Evolutionary conservation across 2,888 invertebrate species (phyloP).

Genomic region (Lochmaea capreae): DNA sequence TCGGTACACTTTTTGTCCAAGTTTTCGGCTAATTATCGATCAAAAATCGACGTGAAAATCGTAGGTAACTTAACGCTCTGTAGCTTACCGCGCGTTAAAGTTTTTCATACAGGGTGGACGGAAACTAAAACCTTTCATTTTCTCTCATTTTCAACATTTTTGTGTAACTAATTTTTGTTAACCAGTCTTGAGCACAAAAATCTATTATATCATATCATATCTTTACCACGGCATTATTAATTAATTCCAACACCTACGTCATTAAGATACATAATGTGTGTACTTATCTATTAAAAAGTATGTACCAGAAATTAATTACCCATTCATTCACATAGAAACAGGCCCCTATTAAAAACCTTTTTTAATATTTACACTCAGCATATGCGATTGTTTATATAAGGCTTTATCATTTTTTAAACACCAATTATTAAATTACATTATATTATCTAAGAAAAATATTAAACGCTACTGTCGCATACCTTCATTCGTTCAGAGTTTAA

Average conservation of each 20-base stretch:
- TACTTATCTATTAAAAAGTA: slow-evolving; percentile 1
- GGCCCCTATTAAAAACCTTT: slow-evolving; percentile 13
- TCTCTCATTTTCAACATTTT: too few relatives aligned
- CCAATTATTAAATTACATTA: slow-evolving; percentile 41
- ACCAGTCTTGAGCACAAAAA: too few relatives aligned
- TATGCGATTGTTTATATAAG: slow-evolving; percentile 41
- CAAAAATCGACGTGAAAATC: too few relatives aligned
- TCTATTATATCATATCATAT: too few relatives aligned
- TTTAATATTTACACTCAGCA: slow-evolving; percentile 32
- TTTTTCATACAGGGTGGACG: too few relatives aligned
- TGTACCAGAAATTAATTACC: slow-evolving; percentile 13
- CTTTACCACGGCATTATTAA: neutral
- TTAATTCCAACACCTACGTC: neutral
- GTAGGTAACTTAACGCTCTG: too few relatives aligned
- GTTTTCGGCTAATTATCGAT: too few relatives aligned
- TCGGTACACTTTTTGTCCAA: too few relatives aligned
- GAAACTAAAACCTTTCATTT: too few relatives aligned
- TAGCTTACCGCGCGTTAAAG: too few relatives aligned
- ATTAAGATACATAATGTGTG: slow-evolving; percentile 4
- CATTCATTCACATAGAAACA: neutral
- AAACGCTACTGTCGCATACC: slow-evolving; percentile 14
- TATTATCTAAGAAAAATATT: slow-evolving; percentile 37
- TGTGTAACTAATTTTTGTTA: too few relatives aligned
- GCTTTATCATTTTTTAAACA: slow-evolving; percentile 44
- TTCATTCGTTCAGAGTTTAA: slow-evolving; percentile 6